Base-by-base conservation (phyloP, 2,888 invertebrate species). In the Caenorhabditis afra region DNA sequence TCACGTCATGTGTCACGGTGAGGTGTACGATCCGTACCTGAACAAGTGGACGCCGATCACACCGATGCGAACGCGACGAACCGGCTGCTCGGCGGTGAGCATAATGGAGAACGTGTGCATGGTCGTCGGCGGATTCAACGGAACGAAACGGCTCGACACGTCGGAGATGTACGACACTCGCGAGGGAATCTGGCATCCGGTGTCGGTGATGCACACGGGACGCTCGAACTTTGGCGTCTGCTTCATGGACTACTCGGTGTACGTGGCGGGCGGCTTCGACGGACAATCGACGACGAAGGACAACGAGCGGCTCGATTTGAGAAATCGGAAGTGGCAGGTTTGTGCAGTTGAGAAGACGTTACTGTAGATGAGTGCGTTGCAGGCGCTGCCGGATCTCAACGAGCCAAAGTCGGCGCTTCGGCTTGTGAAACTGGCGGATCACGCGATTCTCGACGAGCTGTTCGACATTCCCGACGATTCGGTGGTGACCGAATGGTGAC, bases 241-340 rank as follows among this genome's bases (percentile, higher is more conserved):
- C 35, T 35, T 49, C 8, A 55, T 66, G 41, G 67, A 59, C 44
- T 53, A 64, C 41, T 52, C 41, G 37, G 47, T 82, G 14, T 81
- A 82, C 47, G 81, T 74, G 18, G 82, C 78, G 12, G 84, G 82
- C n/a, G 84, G 84, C 35, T 84, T 82, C 44, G 82, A 83, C 47
- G 83, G 83, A 16, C 64, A 71, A 16, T 29, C 75, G 37, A 80
- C 80, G 35, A 80, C 70, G 2, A 70, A 62, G 37, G 75, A 80
- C 14, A 53, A 61, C 23, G 80, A 80, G 16, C 65, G 80, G 29
- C 37, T 80, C 7, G 80, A 80, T 76, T 49, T 76, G 23, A 29
- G 80, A 8, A 55, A 37, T 2, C 59, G 67, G 14, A 39, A 44
- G 29, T 80, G 80, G 80, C 75, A 80, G 78, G 78, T 73, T n/a